Conservation (phyloP, 1,140 invertebrate genomes). For the Drosophila murphyi region DNA sequence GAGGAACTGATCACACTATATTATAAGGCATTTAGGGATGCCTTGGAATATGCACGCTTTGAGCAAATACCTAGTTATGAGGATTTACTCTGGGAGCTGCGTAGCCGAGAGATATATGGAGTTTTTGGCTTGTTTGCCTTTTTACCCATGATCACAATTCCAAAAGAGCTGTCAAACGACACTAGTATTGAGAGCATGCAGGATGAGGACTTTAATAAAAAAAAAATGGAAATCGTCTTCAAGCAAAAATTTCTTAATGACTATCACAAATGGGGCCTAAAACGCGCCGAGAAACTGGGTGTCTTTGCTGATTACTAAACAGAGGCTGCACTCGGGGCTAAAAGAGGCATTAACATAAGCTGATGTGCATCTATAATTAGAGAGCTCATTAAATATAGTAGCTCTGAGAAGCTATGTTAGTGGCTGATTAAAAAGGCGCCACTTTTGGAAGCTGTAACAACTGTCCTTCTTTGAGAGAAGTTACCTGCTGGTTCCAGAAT, state of each 20-base stretch:
- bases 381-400: no score
- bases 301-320: conserved; percentile 68
- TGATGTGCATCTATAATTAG: no score
- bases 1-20: conserved; percentile 82
- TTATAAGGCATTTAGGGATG: conserved; percentile 60
- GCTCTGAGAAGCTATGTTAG: no score
- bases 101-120: conserved; percentile 74
- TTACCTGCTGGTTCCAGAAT: no score
- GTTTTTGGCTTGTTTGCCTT: conserved; percentile 71
- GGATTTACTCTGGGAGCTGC: conserved; percentile 74
- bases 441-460: no score
- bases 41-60: conserved; percentile 83
- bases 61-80: conserved; percentile 83
- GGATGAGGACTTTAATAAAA: conserved; percentile 53
- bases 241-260: conserved; percentile 56
- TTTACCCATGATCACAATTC: conserved; percentile 71
- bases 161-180: conserved; percentile 63
- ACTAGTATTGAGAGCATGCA: conserved; percentile 71
- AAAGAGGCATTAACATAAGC: no score
- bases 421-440: no score
- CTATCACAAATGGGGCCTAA: conserved; percentile 62
- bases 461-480: no score
- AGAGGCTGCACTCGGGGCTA: no score
- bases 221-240: conserved; percentile 66
- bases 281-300: conserved; percentile 65